These are phyloP conservation scores for Kryptopterus vitreolus DNA, from an alignment of 2,797 vertebrate species.

Conservation along the genomic window DNA sequence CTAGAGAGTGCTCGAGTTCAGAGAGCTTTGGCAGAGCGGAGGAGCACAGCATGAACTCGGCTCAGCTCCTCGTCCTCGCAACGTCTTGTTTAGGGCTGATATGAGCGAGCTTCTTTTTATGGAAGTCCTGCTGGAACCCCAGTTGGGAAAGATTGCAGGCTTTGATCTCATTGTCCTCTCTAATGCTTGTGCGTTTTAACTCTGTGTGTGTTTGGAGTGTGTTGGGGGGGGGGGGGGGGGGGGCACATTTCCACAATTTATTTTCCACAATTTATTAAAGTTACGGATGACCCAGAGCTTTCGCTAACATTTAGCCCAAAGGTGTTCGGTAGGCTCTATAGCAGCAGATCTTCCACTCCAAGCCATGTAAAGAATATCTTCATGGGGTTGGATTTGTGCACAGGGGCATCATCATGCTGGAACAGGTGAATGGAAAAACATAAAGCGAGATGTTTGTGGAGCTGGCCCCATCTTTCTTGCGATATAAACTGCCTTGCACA, in stretches of 20 bases:
- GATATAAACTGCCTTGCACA: too few relatives aligned
- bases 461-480: too few relatives aligned
- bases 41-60: constrained; percentile 52
- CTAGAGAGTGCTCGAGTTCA: constrained; percentile 46
- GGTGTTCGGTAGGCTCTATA: too few relatives aligned
- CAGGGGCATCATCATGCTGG: too few relatives aligned
- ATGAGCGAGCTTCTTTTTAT: constrained; percentile 46
- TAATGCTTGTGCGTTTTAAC: constrained; percentile 41
- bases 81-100: constrained; percentile 52
- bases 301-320: too few relatives aligned
- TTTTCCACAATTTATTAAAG: too few relatives aligned
- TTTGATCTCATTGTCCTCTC: constrained; percentile 51
- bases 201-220: constrained; percentile 15
- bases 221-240: background rate
- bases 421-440: too few relatives aligned
- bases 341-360: too few relatives aligned
- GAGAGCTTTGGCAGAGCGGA: constrained; percentile 39
- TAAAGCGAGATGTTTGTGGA: too few relatives aligned
- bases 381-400: too few relatives aligned
- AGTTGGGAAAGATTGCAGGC: constrained; percentile 42
- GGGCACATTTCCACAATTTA: constrained; percentile 20
- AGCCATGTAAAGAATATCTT: too few relatives aligned
- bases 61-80: constrained; percentile 49
- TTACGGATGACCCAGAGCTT: constrained; percentile 27
- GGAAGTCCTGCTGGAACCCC: constrained; percentile 43